Base-by-base conservation (phyloP, 2,888 invertebrate genomes). In the Liopterus haemorrhoidalis region DNA sequence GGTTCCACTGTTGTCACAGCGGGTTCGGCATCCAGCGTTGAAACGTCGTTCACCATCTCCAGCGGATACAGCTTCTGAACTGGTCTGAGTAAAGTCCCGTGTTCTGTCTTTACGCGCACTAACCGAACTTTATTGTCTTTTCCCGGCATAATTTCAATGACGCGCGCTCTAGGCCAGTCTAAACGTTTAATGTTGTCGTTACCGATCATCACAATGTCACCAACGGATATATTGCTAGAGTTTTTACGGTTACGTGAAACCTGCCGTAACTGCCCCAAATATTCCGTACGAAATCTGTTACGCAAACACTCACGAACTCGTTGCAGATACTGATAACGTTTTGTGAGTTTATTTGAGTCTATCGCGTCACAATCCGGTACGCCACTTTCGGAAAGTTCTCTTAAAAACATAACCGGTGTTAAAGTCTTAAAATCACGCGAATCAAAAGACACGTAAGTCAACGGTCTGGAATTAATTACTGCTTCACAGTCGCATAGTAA, bases 381-480 rank as follows among this genome's bases (percentile, higher is more conserved):
- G 11, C 49, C 51, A 22, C 18, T 19, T 11, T 54, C 52, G 9
- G 16, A 27, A 25, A 41, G 46, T 9, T 57, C 56, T 20, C 50
- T 24, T 11, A 59, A 40, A 50, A 61, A 59, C 56, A 59, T 58
- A 4, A 49, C 44, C 16, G 60, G 60, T 14, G 55, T 54, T n/a
- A 51, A 53, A 1, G 55, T 48, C 21, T 16, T 46, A n/a, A 56
- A 31, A 28, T 59, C 56, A 3, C 56, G 31, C 5, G 42, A 27
- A 31, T 58, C 50, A 19, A 54, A 52, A 8, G 52, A 49, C 2
- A 58, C 28, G 12, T 54, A 61, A 19, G 59, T 63, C 14, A 66
- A 48, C 9, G 65, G 64, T 41, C 63, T 51, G 1, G 57, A 53
- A 51, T 66, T 65, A 5, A 65, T 27, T 1, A 53, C 49, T 2